A percentile compares a stretch with the other conserved stretches of the same genome.
Evolutionary conservation across 2,888 invertebrate species (phyloP).

Genomic region (Adelphocoris suturalis): DNA sequence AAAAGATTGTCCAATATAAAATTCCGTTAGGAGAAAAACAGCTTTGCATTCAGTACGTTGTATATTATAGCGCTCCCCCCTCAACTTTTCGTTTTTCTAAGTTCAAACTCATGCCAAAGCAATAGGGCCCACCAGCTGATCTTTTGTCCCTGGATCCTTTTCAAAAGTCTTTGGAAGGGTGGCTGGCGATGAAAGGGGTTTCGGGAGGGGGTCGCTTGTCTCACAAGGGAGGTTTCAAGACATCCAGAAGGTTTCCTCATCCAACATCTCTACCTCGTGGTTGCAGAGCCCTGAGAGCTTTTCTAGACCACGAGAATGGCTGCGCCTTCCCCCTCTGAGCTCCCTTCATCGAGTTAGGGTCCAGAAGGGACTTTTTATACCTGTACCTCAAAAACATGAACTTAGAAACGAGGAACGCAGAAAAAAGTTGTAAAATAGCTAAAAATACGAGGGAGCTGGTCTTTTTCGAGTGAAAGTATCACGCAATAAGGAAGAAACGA

Average conservation of each 20-base stretch:
- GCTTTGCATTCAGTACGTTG: background rate
- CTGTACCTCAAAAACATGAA: background rate
- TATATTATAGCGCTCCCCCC: background rate
- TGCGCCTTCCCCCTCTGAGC: background rate
- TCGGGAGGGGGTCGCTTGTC: constrained; percentile 8
- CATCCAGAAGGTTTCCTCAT: constrained; percentile 29
- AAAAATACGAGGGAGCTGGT: background rate
- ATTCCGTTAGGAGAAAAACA: background rate
- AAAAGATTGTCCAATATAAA: background rate
- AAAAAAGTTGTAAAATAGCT: background rate
- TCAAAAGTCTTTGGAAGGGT: background rate
- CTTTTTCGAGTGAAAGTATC: too few species aligned
- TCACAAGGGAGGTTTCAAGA: constrained; percentile 20
- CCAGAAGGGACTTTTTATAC: background rate
- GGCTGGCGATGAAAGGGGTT: background rate
- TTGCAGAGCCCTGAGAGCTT: background rate
- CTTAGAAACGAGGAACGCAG: background rate
- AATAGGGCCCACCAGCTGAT: constrained; percentile 9
- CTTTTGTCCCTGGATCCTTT: constrained; percentile 19
- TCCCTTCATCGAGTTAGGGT: background rate
- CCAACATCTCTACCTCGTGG: constrained; percentile 34
- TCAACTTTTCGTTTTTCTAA: background rate
- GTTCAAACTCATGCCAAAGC: background rate
- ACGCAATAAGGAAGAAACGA: too few species aligned
- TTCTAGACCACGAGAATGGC: background rate